phyloP scores from a whole-genome alignment of 2,888 invertebrate species.

The Periphyllus acericola region DNA sequence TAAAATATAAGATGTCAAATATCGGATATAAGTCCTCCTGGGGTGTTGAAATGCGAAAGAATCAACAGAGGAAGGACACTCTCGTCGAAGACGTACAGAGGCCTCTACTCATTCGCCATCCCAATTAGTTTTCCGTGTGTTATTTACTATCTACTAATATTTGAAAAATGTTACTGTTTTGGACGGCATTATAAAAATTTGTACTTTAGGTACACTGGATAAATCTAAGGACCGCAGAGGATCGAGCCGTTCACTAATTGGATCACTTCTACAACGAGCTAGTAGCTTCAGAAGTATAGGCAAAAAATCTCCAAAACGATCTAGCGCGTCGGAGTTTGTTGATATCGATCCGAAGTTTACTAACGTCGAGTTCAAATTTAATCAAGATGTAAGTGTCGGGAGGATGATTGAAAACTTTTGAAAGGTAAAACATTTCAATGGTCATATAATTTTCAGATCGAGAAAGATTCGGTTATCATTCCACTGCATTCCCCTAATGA shows the following conservation, averaged over 20 bases:
- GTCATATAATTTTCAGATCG: constrained; percentile 62
- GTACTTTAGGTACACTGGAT: constrained; percentile 54
- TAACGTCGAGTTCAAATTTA: constrained; percentile 69
- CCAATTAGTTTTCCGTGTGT: constrained; percentile 60
- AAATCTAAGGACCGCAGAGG: constrained; percentile 63
- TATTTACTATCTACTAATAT: constrained; percentile 59
- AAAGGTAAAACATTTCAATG: constrained; percentile 46
- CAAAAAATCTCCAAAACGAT: constrained; percentile 63
- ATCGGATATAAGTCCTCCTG: constrained; percentile 61
- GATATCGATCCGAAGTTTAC: constrained; percentile 68
- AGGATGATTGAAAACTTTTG: neutral
- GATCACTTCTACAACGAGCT: constrained; percentile 65
- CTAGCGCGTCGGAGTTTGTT: constrained; percentile 50
- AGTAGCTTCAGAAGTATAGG: constrained; percentile 63
- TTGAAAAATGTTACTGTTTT: neutral
- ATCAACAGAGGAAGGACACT: constrained; percentile 57
- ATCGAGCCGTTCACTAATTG: constrained; percentile 68
- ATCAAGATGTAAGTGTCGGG: constrained; percentile 64
- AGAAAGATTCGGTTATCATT: constrained; percentile 74
- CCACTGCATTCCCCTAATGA: constrained; percentile 74
- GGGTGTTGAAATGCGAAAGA: constrained; percentile 58
- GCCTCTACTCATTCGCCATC: constrained; percentile 59
- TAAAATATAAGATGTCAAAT: constrained; percentile 38
- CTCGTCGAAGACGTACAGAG: constrained; percentile 59
- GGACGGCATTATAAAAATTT: constrained; percentile 8